phyloP scores from a whole-genome alignment of 2,888 invertebrate genomes.

The Drosophila leonis region DNA sequence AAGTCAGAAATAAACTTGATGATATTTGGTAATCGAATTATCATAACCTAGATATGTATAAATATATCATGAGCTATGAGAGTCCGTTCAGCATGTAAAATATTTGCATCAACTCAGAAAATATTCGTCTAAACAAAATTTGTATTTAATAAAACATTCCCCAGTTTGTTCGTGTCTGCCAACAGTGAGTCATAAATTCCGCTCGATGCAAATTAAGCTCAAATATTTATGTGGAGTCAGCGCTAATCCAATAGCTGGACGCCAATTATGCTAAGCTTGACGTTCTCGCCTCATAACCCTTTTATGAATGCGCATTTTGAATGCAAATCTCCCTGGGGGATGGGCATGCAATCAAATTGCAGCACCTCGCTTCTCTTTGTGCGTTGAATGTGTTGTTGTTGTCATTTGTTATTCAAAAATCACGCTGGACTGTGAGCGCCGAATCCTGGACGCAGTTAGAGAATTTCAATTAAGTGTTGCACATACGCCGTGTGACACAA shows the following conservation, averaged over 20 bases:
- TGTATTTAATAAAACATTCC: background rate
- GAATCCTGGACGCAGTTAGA: slow-evolving; percentile 34
- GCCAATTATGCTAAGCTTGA: slow-evolving; percentile 49
- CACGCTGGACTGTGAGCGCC: slow-evolving; percentile 28
- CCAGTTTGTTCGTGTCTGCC: background rate
- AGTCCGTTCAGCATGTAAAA: background rate
- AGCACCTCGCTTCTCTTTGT: slow-evolving; percentile 53
- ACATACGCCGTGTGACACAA: slow-evolving; percentile 52
- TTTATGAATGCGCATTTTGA: slow-evolving; percentile 61
- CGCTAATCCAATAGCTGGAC: slow-evolving; percentile 27
- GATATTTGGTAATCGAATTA: background rate
- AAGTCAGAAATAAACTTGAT: too few relatives aligned
- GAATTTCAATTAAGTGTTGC: slow-evolving; percentile 72
- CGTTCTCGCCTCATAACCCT: slow-evolving; percentile 48
- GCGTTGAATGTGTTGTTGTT: slow-evolving; percentile 3
- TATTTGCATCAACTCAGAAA: background rate
- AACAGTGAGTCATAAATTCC: background rate
- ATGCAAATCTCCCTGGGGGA: slow-evolving; percentile 65
- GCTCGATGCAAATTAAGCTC: slow-evolving; percentile 16
- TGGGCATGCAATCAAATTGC: slow-evolving; percentile 58
- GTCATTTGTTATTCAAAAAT: slow-evolving; percentile 70
- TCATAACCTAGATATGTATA: background rate
- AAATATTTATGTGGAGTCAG: slow-evolving; percentile 41
- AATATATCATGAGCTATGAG: background rate
- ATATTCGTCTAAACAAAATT: background rate